Percentiles rank a stretch among this genome's conserved stretches.
These are phyloP conservation scores for Drosophila nr. perissopoda DNA, from an alignment of 2,888 invertebrate species.

Conservation along the genomic window DNA sequence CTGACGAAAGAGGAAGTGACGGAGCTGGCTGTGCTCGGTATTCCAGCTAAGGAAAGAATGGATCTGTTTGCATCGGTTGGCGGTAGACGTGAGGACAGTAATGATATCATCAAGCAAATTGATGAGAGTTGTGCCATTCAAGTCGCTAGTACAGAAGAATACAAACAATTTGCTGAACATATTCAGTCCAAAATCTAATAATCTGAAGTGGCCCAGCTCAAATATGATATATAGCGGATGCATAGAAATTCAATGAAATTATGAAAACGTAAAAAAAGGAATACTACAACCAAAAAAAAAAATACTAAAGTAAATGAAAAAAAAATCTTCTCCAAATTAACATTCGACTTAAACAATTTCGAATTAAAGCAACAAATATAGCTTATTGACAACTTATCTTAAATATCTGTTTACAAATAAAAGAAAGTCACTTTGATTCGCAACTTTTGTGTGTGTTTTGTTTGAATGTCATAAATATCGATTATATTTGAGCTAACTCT, in stretches of 20 bases:
- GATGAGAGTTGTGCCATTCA: background rate
- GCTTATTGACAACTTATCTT: background rate
- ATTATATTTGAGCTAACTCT: background rate
- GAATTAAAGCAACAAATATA: background rate
- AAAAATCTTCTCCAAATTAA: background rate
- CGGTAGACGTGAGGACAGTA: background rate
- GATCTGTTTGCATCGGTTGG: background rate
- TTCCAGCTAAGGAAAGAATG: background rate
- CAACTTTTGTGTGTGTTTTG: background rate
- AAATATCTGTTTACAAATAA: too few species aligned
- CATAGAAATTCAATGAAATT: background rate
- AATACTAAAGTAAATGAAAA: background rate
- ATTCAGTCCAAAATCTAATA: too few species aligned
- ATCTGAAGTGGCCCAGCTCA: background rate
- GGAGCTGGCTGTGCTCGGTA: background rate
- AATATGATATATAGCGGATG: background rate
- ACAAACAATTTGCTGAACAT: too few species aligned
- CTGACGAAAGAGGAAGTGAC: background rate
- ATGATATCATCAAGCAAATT: slow-evolving; percentile 6
- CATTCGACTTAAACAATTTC: background rate
- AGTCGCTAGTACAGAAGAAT: background rate
- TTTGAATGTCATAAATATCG: background rate
- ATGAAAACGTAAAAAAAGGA: background rate
- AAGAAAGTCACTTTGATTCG: background rate
- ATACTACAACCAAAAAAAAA: background rate